These are phyloP conservation scores for Choristoneura rosaceana DNA, from an alignment of 2,888 invertebrate genomes.

Conservation along the genomic window DNA sequence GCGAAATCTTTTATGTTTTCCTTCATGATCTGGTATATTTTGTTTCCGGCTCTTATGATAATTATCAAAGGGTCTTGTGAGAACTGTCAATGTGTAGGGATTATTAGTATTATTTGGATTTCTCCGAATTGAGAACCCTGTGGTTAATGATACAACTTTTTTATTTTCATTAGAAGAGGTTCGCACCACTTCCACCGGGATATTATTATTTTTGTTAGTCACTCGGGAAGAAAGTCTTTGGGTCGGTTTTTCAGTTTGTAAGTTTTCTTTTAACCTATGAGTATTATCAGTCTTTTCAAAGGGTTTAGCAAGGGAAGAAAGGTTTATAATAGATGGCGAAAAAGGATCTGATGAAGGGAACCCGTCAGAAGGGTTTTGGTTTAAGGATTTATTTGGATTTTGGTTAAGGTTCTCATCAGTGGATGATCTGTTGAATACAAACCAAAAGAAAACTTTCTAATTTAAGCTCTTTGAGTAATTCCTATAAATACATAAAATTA, in stretches of 20 bases:
- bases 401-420: constrained; percentile 79
- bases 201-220: constrained; percentile 68
- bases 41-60: constrained; percentile 47
- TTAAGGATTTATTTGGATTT: constrained; percentile 71
- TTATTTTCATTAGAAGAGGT: constrained; percentile 61
- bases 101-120: constrained; percentile 73
- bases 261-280: constrained; percentile 68
- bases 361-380: constrained; percentile 73
- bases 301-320: constrained; percentile 80
- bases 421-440: constrained; percentile 86
- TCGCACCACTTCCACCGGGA: constrained; percentile 61
- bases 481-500: constrained; percentile 40
- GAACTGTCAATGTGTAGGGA: constrained; percentile 77
- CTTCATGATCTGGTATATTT: constrained; percentile 48
- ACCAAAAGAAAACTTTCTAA: constrained; percentile 82
- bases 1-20: constrained; percentile 4
- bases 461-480: constrained; percentile 65
- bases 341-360: constrained; percentile 63
- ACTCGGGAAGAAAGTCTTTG: constrained; percentile 61
- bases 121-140: constrained; percentile 80
- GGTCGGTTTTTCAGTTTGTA: constrained; percentile 69
- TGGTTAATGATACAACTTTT: constrained; percentile 75
- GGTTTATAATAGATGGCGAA: constrained; percentile 67
- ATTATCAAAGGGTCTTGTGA: constrained; percentile 71
- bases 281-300: constrained; percentile 80